A percentile compares a stretch with the other conserved stretches of the same genome.
Conservation (phyloP, 2,797 vertebrate genomes). For the Gymnoscopelus microlampas region DNA sequence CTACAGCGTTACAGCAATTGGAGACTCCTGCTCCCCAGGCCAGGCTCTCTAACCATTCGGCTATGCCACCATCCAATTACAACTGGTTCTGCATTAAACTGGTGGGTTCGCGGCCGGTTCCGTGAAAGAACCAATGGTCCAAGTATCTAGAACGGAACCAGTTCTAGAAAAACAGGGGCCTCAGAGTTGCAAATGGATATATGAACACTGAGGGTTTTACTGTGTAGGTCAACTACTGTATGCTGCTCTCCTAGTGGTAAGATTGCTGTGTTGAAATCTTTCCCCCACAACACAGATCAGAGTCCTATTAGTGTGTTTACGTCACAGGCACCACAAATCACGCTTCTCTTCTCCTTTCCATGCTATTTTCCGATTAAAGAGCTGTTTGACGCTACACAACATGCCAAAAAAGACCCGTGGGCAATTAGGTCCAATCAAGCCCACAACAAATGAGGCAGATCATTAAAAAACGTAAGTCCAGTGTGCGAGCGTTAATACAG, state of each 20-base stretch:
- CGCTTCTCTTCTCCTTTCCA: constrained; percentile 8
- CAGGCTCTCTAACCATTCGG: too few species aligned
- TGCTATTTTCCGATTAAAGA: constrained; percentile 25
- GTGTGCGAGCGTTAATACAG: constrained; percentile 41
- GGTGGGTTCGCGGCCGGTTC: too few species aligned
- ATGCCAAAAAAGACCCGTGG: constrained; percentile 37
- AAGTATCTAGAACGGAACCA: too few species aligned
- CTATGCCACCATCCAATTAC: too few species aligned
- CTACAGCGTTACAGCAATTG: too few species aligned
- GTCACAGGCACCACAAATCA: constrained; percentile 31
- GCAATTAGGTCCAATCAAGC: constrained; percentile 56
- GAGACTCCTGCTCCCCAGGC: too few species aligned
- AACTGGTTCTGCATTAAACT: too few species aligned
- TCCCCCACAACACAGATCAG: constrained; percentile 18
- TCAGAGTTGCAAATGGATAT: background rate
- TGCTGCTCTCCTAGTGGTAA: background rate
- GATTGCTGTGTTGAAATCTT: constrained; percentile 24
- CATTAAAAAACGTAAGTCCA: constrained; percentile 38
- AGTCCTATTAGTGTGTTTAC: constrained; percentile 27
- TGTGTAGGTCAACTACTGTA: background rate
- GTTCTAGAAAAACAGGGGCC: too few species aligned
- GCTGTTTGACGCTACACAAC: constrained; percentile 32
- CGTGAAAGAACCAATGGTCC: too few species aligned
- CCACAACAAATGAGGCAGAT: constrained; percentile 34
- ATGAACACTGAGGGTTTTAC: background rate